Base-by-base conservation (phyloP, 2,113 vertebrate genomes). In the Shinisaurus crocodilurus region DNA sequence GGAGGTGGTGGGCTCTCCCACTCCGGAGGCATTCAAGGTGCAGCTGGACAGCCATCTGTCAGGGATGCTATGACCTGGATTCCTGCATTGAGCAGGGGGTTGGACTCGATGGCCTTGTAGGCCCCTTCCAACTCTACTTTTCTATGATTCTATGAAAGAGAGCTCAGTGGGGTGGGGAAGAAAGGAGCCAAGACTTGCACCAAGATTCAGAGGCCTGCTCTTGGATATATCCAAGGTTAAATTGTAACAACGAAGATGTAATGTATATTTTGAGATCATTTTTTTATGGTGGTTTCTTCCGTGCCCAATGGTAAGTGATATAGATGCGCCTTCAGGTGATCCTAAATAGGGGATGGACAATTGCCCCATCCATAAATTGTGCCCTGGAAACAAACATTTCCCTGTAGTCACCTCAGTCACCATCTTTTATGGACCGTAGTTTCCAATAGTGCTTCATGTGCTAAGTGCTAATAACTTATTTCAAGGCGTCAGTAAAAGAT, bases 401-500 rank as follows among this genome's bases (percentile, higher is more conserved):
- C 77, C 90, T 23, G 27, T 76, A 82, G 70, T 40, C 37, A 63
- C 60, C 60, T 63, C 3, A 48, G 6, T 54, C 48, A 50, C 48
- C 69, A 70, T 92, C 92, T 85, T 75, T 85, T 72, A 89, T 75
- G 34, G 34, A 29, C 40, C 77, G 50, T 89, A 54, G 16, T 95
- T 91, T 93, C 93, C 91, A 91, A 0, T 74, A 9, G 74, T 5
- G 0, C 6, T 76, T 83, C 63, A 79, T 87, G 84, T 91, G 82
- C 88, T 60, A 32, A 29, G 40, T 40, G 13, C 85, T 81, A 87
- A 34, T 90, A 81, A 10, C 72, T 88, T 88, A 88, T 91, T 87
- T 93, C n/a, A 27, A 65, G 74, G 57, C 48, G 63, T 79, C 60
- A 80, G 34, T 63, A 76, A 93, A 85, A 94, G 89, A 93, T 93